Base-by-base conservation (phyloP, 2,113 vertebrate species). In the Ctenodactylus gundi region DNA sequence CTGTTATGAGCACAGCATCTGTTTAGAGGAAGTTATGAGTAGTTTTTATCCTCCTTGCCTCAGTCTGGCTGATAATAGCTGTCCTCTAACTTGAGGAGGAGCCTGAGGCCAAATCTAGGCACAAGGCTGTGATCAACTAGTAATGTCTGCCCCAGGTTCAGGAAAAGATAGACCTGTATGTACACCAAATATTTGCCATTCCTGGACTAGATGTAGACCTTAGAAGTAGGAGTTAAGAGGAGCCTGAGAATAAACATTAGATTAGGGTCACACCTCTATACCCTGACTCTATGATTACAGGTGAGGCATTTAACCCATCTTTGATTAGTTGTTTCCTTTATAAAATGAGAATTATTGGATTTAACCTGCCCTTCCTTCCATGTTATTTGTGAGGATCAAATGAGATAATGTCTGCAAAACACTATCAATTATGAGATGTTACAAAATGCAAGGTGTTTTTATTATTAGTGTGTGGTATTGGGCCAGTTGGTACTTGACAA, bases 401-500 rank as follows among this genome's bases (percentile, higher is more conserved):
- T 94, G 81, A 94, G 78, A 62, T 89, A 65, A 87, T 88, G 87
- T 29, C 90, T 93, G n/a, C 67, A 39, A 62, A 82, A 81, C 6
- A 10, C 65, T 49, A 31, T 75, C 68, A 15, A 1, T 34, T 60
- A n/a, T 60, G 76, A 72, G 58, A 53, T 53, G 67, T 87, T 84
- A 44, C 34, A 44, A n/a, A 62, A 46, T 18, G 20, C 81, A 84
- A 87, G 44, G 84, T 93, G 55, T 51, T 90, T 78, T 76, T 94
- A 80, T 67, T 82, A 81, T 57, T 72, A 57, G 81, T 17, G 29
- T 88, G 94, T 90, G 93, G 96, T 85, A 77, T 77, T 68, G 53
- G 81, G 81, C 95, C 72, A 49, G 91, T 95, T 73, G 51, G 81
- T 88, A 87, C 96, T 78, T 95, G 94, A 93, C 39, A 2, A 68